Base-by-base conservation (phyloP, 1,140 invertebrate species). In the Theocolax elegans region DNA sequence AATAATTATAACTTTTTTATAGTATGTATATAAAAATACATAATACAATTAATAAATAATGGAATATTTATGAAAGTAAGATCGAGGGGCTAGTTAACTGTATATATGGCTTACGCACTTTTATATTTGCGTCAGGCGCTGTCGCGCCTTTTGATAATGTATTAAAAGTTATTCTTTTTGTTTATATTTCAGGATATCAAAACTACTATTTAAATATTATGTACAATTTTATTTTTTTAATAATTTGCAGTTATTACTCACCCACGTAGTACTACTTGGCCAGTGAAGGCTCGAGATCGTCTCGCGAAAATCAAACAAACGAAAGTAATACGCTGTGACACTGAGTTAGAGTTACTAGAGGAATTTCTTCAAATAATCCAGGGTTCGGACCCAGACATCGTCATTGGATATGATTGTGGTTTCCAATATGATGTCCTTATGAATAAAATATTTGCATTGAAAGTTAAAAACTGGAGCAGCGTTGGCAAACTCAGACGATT, bases 391-490 rank as follows among this genome's bases (percentile, higher is more conserved):
- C 95, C 97, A 0, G 98, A 99, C 87, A 83, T 99, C 12, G 90
- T 99, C 53, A 90, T 99, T 7, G 97, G 96, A 2, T 96, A 98
- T 81, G 97, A 98, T 84, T 90, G 91, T 80, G 93, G 92, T 9
- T 97, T 94, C 83, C 95, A 97, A 79, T 88, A 97, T 62, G 94
- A 96, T 78, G 87, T 97, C 7, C 86, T 98, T 1, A 89, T 96
- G n/a, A 92, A 95, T 72, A 91, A 96, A 74, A 90, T 98, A 40
- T 83, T 89, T 19, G 82, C 87, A n/a, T 76, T 89, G 1, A 90
- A 95, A 80, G 91, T 96, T 54, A 90, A 92, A 0, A 92, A 95
- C 79, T 99, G 96, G 95, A 98, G 95, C 23, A 89, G 95, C 74
- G 85, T 99, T 56, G 95, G 97, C 19, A 89, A 96, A 62, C 81